phyloP scores from a whole-genome alignment of 2,888 invertebrate species.

The Lithophane ornitopus region DNA sequence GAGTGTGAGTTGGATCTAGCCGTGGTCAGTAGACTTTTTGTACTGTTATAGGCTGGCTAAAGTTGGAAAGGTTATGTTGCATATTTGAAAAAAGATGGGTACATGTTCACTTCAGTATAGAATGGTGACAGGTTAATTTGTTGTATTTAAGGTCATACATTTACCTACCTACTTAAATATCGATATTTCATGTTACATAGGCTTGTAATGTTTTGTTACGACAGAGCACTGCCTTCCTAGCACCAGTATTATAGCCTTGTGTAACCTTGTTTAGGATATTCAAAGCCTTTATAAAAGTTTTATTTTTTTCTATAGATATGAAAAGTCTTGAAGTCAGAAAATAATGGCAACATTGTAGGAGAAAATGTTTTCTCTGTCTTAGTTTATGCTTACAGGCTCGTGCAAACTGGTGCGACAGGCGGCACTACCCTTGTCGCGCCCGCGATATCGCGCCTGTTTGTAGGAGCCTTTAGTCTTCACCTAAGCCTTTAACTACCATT shows the following conservation, averaged over 20 bases:
- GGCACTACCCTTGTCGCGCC: no score
- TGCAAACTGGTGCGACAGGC: no score
- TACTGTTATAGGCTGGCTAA: background rate
- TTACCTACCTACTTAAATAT: background rate
- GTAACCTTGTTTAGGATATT: background rate
- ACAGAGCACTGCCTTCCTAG: background rate
- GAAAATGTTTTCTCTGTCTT: background rate
- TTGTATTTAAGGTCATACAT: background rate
- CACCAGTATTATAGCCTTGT: background rate
- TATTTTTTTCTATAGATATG: background rate
- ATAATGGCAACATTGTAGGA: background rate
- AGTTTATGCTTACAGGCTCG: no score
- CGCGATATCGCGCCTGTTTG: no score
- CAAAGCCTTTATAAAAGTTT: background rate
- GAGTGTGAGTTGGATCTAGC: background rate
- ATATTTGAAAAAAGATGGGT: background rate
- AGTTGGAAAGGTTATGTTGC: constrained; percentile 1
- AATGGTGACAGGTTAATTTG: background rate
- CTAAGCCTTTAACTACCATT: background rate
- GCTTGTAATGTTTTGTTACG: background rate
- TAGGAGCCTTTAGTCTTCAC: background rate
- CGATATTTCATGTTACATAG: background rate
- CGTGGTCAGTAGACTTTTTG: background rate
- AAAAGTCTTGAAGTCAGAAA: background rate
- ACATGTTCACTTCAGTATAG: background rate